Evolutionary conservation across 2,888 invertebrate genomes (phyloP).

Genomic region (Melinaea menophilus): DNA sequence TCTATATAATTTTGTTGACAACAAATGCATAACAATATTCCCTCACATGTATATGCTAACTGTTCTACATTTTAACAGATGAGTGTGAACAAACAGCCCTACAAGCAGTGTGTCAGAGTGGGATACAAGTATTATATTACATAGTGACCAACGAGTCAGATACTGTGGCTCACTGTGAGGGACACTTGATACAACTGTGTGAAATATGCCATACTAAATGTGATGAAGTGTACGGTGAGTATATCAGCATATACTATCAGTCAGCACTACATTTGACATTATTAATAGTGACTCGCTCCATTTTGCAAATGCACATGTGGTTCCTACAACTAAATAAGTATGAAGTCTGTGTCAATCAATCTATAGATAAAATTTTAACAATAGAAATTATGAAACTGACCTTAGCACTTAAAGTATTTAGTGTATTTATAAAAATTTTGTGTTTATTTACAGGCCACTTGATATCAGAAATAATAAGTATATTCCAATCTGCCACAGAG

Average conservation of each 20-base stretch:
- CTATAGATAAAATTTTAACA: no score
- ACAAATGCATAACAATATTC: no score
- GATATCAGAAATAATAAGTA: slow-evolving; percentile 51
- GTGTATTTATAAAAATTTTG: background rate
- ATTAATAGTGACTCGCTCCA: no score
- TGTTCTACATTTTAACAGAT: background rate
- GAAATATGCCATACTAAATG: slow-evolving; percentile 27
- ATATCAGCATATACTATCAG: background rate
- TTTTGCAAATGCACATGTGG: no score
- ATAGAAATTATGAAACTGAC: no score
- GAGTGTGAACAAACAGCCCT: background rate
- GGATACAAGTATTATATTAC: slow-evolving; percentile 44
- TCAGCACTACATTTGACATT: no score
- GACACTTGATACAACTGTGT: slow-evolving; percentile 48
- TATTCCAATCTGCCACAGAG: slow-evolving; percentile 52
- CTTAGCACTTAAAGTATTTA: background rate
- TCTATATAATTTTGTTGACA: no score
- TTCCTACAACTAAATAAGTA: no score
- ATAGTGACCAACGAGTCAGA: background rate
- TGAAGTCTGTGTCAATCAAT: no score
- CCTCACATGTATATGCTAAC: no score
- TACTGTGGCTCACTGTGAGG: slow-evolving; percentile 44
- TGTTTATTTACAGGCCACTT: slow-evolving; percentile 51
- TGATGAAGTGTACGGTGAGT: slow-evolving; percentile 12
- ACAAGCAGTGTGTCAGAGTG: slow-evolving; percentile 44